Evolutionary conservation across 2,113 vertebrate species (phyloP).

Genomic region (Cnemophilus loriae): DNA sequence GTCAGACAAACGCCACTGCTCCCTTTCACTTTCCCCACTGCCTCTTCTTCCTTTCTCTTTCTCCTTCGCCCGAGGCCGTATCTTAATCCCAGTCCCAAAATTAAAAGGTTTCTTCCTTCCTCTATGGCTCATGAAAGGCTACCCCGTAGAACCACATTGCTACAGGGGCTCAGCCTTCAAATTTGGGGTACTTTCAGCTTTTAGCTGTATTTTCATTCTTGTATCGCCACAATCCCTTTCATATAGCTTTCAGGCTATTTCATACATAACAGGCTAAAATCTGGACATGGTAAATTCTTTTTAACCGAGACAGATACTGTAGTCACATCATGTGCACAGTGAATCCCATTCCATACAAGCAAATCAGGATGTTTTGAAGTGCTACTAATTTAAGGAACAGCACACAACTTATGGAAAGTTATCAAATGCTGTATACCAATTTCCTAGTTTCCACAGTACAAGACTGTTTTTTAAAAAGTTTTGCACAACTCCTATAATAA

Average conservation of each 20-base stretch:
- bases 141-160: neutral
- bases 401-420: neutral
- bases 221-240: neutral
- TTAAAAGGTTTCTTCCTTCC: neutral
- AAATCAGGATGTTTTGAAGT: neutral
- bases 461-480: neutral
- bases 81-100: neutral
- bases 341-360: neutral
- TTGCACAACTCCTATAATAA: neutral
- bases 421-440: neutral
- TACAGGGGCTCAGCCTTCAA: neutral
- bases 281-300: neutral
- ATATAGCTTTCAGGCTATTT: neutral
- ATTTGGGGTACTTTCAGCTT: neutral
- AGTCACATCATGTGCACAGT: neutral
- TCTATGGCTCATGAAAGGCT: neutral
- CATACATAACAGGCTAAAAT: neutral
- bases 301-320: neutral
- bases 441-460: constrained; percentile 4
- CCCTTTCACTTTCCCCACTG: neutral
- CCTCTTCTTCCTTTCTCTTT: neutral
- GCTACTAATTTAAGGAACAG: neutral
- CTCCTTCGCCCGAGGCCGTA: neutral
- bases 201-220: neutral
- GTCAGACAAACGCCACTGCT: neutral